phyloP scores from a whole-genome alignment of 2,797 vertebrate genomes.

The Chiroxiphia lanceolata region DNA sequence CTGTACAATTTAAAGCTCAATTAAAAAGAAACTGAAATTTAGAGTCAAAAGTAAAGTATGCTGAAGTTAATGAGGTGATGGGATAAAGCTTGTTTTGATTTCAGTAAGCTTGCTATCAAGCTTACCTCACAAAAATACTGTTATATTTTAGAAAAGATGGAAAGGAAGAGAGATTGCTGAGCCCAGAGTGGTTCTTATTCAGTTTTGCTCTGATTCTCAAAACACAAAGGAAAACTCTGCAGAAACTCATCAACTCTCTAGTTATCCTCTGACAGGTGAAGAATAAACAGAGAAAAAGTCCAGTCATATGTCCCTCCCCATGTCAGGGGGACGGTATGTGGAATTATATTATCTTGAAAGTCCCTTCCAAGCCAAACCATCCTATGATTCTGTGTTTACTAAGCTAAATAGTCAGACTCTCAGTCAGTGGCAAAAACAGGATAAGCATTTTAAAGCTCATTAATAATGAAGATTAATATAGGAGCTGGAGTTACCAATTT shows the following conservation, averaged over 20 bases:
- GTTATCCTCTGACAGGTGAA: not conserved
- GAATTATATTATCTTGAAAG: not conserved
- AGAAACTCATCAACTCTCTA: not conserved
- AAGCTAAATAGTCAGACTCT: not conserved
- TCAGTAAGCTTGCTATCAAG: not conserved
- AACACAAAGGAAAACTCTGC: not conserved
- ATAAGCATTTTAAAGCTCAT: not conserved
- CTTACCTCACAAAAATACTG: not conserved
- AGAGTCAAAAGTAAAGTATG: not conserved
- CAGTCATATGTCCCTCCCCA: not conserved
- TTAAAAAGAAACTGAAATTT: not conserved
- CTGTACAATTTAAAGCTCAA: not conserved
- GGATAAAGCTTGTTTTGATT: not conserved
- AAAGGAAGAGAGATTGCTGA: not conserved
- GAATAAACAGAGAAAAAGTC: not conserved
- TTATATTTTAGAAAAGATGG: not conserved
- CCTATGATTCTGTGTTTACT: not conserved
- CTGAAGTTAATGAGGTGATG: not conserved
- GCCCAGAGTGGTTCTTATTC: not conserved
- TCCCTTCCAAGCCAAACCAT: not conserved
- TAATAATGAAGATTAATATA: not conserved
- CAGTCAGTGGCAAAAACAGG: not conserved
- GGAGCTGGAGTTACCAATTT: not conserved
- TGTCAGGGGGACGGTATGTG: rapidly evolving
- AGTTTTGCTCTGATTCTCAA: not conserved